Percentiles rank a stretch among this genome's conserved stretches.
Conservation (phyloP, 2,888 invertebrate genomes). For the Catocala fraxini region DNA sequence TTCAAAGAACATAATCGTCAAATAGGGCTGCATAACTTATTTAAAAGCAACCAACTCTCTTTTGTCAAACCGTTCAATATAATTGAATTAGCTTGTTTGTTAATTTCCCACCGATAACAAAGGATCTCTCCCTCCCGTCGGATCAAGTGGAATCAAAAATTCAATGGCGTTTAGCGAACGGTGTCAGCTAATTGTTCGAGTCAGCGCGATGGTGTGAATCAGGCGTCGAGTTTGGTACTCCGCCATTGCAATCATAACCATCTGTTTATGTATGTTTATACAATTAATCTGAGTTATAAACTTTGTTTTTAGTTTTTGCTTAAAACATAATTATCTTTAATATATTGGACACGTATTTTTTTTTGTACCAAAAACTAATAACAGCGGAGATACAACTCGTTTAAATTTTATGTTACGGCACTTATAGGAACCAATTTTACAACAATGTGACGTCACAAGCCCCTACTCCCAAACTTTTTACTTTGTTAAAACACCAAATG, state of each 20-base stretch:
- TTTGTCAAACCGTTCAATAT: constrained; percentile 26
- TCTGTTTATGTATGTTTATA: neutral
- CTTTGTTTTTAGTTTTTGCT: too few species aligned
- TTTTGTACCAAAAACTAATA: too few species aligned
- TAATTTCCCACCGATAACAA: constrained; percentile 38
- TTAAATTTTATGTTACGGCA: too few species aligned
- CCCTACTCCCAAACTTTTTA: too few species aligned
- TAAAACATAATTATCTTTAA: too few species aligned
- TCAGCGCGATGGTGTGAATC: constrained; percentile 12
- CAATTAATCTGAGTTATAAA: neutral
- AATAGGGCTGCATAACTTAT: neutral
- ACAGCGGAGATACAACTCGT: too few species aligned
- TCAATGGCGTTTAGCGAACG: constrained; percentile 29
- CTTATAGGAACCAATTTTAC: too few species aligned
- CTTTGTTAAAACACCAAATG: too few species aligned
- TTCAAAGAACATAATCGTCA: neutral
- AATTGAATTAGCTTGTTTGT: constrained; percentile 48
- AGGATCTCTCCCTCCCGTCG: constrained; percentile 12
- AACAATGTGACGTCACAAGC: too few species aligned
- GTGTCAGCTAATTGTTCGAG: constrained; percentile 16
- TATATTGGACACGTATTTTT: too few species aligned
- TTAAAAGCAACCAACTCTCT: neutral
- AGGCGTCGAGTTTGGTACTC: neutral
- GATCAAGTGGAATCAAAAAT: constrained; percentile 34
- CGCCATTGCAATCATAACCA: neutral